These are phyloP conservation scores for Mallotus villosus DNA, from an alignment of 2,797 vertebrate species.

Conservation along the genomic window DNA sequence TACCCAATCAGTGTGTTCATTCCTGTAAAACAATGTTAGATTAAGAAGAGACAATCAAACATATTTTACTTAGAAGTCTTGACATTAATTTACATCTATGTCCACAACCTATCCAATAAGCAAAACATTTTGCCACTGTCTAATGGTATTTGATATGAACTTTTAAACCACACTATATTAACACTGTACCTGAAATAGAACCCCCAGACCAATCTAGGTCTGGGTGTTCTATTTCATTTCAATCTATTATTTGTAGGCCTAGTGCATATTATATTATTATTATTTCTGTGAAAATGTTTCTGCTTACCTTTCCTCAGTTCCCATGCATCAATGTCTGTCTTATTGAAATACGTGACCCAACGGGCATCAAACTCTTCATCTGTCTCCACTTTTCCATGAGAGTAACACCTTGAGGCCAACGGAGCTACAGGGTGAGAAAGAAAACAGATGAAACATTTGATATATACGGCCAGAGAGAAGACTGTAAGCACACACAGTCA, in stretches of 20 bases:
- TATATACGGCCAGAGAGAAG: neutral
- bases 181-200: neutral
- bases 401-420: constrained; percentile 84
- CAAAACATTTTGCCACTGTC: neutral
- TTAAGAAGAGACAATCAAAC: neutral
- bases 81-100: too few species aligned
- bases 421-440: constrained; percentile 51
- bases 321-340: constrained; percentile 95
- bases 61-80: too few species aligned
- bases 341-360: constrained; percentile 97
- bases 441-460: neutral
- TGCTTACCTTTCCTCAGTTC: constrained; percentile 92
- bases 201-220: too few species aligned
- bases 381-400: constrained; percentile 88
- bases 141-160: too few species aligned
- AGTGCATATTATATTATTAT: too few species aligned
- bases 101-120: neutral
- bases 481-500: neutral
- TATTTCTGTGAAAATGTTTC: neutral
- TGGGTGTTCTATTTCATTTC: too few species aligned
- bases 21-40: constrained; percentile 67
- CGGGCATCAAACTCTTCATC: constrained; percentile 98
- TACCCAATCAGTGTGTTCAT: constrained; percentile 93
- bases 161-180: neutral
- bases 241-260: too few species aligned